These are phyloP conservation scores for Caenorhabditis tropicalis DNA, from an alignment of 1,140 invertebrate species.

Conservation along the genomic window DNA sequence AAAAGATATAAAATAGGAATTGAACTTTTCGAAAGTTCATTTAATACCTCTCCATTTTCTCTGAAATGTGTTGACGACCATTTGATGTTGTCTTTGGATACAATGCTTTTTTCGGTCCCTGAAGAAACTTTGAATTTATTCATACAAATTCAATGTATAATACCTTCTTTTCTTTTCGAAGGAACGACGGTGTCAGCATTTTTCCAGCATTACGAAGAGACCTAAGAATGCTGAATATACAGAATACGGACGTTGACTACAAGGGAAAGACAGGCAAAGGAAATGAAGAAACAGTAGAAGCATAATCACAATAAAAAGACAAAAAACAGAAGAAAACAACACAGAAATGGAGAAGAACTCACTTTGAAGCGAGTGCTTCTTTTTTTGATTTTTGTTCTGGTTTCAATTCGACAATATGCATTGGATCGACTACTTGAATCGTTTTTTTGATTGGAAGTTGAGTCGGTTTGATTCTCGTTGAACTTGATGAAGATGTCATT, in stretches of 20 bases:
- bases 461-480: background rate
- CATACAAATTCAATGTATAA: too few relatives aligned
- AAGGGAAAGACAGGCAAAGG: conserved; percentile 40
- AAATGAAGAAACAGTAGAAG: background rate
- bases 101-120: conserved; percentile 1
- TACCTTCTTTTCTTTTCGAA: conserved; percentile 41
- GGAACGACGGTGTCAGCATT: conserved; percentile 36
- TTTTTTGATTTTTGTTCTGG: conserved; percentile 12
- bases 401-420: conserved; percentile 35
- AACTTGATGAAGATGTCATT: conserved; percentile 4
- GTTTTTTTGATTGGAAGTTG: conserved; percentile 34
- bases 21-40: background rate
- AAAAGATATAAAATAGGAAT: background rate
- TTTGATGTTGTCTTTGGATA: conserved; percentile 19
- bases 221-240: conserved; percentile 46
- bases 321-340: background rate
- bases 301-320: background rate
- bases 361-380: conserved; percentile 19
- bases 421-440: conserved; percentile 8
- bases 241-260: conserved; percentile 37
- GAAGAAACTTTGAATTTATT: too few relatives aligned
- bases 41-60: conserved; percentile 5
- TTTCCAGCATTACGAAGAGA: conserved; percentile 38
- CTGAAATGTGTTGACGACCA: background rate
- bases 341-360: background rate